These are phyloP conservation scores for Cyclophora punctaria DNA, from an alignment of 2,888 invertebrate species.

Conservation along the genomic window DNA sequence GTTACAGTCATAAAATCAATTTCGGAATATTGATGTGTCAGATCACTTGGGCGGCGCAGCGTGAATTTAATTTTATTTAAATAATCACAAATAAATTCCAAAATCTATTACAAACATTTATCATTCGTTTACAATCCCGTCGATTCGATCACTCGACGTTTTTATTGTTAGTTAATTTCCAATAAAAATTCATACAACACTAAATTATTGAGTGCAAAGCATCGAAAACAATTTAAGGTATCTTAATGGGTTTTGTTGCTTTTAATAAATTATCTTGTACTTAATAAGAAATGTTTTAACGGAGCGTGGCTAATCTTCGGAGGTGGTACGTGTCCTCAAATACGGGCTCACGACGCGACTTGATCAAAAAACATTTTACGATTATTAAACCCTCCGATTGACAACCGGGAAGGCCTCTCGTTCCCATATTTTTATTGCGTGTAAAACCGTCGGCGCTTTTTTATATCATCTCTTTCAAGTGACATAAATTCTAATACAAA, in stretches of 20 bases:
- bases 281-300: conserved; percentile 11
- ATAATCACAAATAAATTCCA: conserved; percentile 15
- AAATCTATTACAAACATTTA: background rate
- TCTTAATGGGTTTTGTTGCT: background rate
- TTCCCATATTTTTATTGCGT: conserved; percentile 74
- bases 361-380: conserved; percentile 70
- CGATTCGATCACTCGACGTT: conserved; percentile 13
- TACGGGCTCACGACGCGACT: conserved; percentile 37
- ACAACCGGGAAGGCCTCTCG: conserved; percentile 69
- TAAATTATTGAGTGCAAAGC: background rate
- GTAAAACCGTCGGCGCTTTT: conserved; percentile 72
- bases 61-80: conserved; percentile 34
- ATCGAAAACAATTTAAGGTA: background rate
- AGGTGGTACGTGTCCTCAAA: conserved; percentile 23
- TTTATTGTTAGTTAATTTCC: conserved; percentile 16
- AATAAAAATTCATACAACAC: conserved; percentile 11
- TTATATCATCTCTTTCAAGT: conserved; percentile 72
- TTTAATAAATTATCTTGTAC: conserved; percentile 9
- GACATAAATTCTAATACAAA: conserved; percentile 76
- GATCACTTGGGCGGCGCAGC: conserved; percentile 32
- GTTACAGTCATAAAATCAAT: conserved; percentile 40
- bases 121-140: conserved; percentile 6
- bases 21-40: conserved; percentile 45
- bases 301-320: conserved; percentile 20
- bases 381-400: conserved; percentile 71